These are phyloP conservation scores for Pollenia angustigena DNA, from an alignment of 2,888 invertebrate genomes.

Conservation along the genomic window DNA sequence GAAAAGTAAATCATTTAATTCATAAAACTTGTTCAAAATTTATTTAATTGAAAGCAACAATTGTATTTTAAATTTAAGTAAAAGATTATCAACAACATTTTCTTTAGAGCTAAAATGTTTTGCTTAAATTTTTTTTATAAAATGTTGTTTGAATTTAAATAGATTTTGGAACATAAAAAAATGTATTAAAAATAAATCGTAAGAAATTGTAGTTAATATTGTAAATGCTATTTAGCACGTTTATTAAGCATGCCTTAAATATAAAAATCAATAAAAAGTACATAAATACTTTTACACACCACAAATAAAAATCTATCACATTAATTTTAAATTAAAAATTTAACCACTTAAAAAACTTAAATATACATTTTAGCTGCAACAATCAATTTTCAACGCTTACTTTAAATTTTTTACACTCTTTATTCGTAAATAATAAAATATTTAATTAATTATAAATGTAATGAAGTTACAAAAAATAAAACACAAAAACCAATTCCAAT, in stretches of 20 bases:
- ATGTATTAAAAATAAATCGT: background rate
- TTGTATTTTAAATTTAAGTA: too few species aligned
- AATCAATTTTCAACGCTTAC: slow-evolving; percentile 75
- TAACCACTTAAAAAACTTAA: slow-evolving; percentile 44
- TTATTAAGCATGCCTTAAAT: slow-evolving; percentile 72
- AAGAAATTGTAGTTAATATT: slow-evolving; percentile 23
- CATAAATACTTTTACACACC: slow-evolving; percentile 41
- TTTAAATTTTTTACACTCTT: slow-evolving; percentile 67
- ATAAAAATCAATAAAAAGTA: slow-evolving; percentile 10
- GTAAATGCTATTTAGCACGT: slow-evolving; percentile 59
- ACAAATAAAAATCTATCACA: slow-evolving; percentile 50
- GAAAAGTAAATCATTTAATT: background rate
- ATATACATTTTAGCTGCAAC: slow-evolving; percentile 74
- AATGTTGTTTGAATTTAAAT: too few species aligned
- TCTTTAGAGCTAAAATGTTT: background rate
- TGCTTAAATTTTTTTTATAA: background rate
- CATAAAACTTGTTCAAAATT: too few species aligned
- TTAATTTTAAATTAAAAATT: slow-evolving; percentile 30
- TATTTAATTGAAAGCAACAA: too few species aligned
- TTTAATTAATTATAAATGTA: slow-evolving; percentile 31
- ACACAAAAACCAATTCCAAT: background rate
- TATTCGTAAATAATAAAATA: slow-evolving; percentile 62
- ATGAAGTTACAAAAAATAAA: slow-evolving; percentile 46
- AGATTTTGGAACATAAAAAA: background rate
- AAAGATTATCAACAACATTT: too few species aligned